Evolutionary conservation across 37 sponge, comb jelly and placozoan genomes (phyloP), one percentile per base, ranked within the genome.

Genomic region (Halichondria panicea): DNA sequence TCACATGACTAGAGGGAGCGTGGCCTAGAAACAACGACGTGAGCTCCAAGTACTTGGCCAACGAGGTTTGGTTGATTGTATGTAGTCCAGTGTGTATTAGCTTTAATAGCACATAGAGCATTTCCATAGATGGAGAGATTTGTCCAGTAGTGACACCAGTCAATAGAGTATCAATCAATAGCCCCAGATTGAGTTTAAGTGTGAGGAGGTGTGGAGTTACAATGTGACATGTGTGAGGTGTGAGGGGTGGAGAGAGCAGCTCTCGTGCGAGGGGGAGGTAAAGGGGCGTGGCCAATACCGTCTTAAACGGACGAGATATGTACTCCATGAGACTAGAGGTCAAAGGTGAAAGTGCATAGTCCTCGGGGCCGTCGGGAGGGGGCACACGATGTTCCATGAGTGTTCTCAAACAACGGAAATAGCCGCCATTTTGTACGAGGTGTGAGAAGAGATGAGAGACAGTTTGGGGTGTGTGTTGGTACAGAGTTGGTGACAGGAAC

Each of bases 331-430:
- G 71, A 55, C 77, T 81, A 43, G 31, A 22, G 25, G 85, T 63
- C n/a, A 89, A 43, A 34, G 90, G 85, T 15, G 75, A 55, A 63
- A n/a, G 85, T 4, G 39, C 31, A 39, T 65, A 41, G 40, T 62
- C 33, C n/a, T 63, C 76, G 40, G 70, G 57, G 0, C 41, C 64
- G 28, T 88, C 83, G 32, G 91, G 86, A 2, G 71, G 55, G 0
- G 91, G 91, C 1, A 71, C 67, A 4, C 63, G 43, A 3, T 25
- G 25, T 63, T 90, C 81, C 44, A 90, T 38, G 13, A 90, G 32
- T 1, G 15, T 7, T 40, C 72, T 55, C 42, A 90, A 57, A 3
- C 72, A 40, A 3, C 18, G 35, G 60, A 75, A 90, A 39, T 77
- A 84, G 0, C 77, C 81, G 24, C 43, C 31, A 19, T 57, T 67